These are phyloP conservation scores for Lasioglossum albipes DNA, from an alignment of 1,140 invertebrate species.

Conservation along the genomic window DNA sequence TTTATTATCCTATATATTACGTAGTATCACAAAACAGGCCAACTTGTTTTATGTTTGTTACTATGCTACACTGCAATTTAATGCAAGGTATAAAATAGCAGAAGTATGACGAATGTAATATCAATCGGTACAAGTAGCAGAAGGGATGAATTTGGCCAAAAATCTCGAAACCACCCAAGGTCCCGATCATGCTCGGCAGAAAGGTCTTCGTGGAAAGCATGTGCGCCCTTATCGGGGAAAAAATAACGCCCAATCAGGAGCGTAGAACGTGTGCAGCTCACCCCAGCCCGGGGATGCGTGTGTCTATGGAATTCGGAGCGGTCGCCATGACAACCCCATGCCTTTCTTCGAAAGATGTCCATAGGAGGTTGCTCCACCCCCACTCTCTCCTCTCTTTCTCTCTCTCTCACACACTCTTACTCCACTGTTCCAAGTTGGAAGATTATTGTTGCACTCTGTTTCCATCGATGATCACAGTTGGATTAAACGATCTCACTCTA, in stretches of 20 bases:
- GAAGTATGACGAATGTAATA: too few relatives aligned
- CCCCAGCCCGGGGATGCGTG: slow-evolving; percentile 61
- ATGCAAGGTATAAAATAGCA: too few relatives aligned
- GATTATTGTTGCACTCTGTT: too few relatives aligned
- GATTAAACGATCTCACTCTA: too few relatives aligned
- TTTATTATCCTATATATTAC: too few relatives aligned
- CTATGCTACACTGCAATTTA: too few relatives aligned
- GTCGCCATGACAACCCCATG: slow-evolving; percentile 77
- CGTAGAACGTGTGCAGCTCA: slow-evolving; percentile 70
- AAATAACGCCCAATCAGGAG: slow-evolving; percentile 78
- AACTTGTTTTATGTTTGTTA: too few relatives aligned
- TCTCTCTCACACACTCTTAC: slow-evolving; percentile 25
- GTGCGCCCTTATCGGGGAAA: slow-evolving; percentile 75
- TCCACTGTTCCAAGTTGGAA: slow-evolving; percentile 23
- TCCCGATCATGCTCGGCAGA: slow-evolving; percentile 24
- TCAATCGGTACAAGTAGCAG: slow-evolving; percentile 22
- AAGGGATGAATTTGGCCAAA: slow-evolving; percentile 29
- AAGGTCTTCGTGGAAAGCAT: slow-evolving; percentile 61
- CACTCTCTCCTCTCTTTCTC: slow-evolving; percentile 45
- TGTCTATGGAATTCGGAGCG: slow-evolving; percentile 75
- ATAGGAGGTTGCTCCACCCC: slow-evolving; percentile 58
- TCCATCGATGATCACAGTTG: too few relatives aligned
- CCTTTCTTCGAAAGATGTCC: slow-evolving; percentile 67
- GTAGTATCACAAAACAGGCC: too few relatives aligned
- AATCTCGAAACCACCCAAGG: slow-evolving; percentile 48